Percentiles rank a stretch among this genome's conserved stretches.
These are phyloP conservation scores for Bucorvus abyssinicus DNA, from an alignment of 2,797 vertebrate species.

Conservation along the genomic window DNA sequence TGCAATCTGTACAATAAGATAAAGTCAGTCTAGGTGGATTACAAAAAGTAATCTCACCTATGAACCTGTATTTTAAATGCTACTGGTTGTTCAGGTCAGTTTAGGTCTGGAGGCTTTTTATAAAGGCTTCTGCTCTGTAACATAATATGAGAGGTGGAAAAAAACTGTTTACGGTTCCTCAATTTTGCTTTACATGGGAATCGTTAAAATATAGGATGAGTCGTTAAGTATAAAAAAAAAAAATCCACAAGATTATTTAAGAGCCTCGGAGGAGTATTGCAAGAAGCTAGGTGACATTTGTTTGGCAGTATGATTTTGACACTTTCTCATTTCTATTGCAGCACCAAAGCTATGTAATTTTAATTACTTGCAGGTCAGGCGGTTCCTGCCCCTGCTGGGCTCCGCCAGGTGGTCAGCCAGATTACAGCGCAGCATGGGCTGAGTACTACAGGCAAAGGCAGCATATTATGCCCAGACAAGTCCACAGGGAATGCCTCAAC, in stretches of 20 bases:
- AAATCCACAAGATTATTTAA: constrained; percentile 83
- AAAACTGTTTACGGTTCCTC: background rate
- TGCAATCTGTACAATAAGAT: background rate
- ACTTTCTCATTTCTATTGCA: background rate
- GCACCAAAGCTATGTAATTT: constrained; percentile 20
- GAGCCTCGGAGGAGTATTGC: constrained; percentile 87
- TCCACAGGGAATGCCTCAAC: constrained; percentile 93
- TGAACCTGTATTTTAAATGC: background rate
- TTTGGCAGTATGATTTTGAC: constrained; percentile 14
- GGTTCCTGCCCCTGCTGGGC: constrained; percentile 84
- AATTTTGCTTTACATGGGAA: constrained; percentile 7
- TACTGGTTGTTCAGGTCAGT: background rate
- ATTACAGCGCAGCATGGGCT: constrained; percentile 97
- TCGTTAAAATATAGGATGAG: constrained; percentile 48
- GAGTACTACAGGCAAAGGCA: constrained; percentile 97
- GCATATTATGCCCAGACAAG: constrained; percentile 96
- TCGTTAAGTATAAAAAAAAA: constrained; percentile 73
- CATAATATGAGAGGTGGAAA: background rate
- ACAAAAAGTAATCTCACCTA: background rate
- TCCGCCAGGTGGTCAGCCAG: constrained; percentile 91
- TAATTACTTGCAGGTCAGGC: constrained; percentile 85
- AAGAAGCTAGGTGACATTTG: constrained; percentile 83
- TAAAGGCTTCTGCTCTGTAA: background rate
- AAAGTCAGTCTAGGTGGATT: background rate
- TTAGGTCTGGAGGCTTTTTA: background rate